A percentile compares a stretch with the other conserved stretches of the same genome.
Conservation (phyloP, 2,113 vertebrate genomes). For the Phaetusa simplex region DNA sequence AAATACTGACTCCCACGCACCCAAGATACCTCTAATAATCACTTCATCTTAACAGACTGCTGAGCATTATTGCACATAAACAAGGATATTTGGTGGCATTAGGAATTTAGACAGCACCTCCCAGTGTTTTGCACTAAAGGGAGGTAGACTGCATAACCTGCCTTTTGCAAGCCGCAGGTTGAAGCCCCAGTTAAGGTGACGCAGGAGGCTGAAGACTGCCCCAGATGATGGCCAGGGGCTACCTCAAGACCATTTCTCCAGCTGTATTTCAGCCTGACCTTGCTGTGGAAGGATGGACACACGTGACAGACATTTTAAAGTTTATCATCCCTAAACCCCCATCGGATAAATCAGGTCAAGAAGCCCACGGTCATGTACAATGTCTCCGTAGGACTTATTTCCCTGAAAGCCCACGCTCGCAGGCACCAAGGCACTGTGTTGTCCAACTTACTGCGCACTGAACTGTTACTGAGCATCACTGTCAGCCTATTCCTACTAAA, state of each 20-base stretch:
- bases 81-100: not conserved
- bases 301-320: not conserved
- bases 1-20: not conserved
- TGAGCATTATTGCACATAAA: not conserved
- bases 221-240: not conserved
- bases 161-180: not conserved
- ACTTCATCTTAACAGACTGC: not conserved
- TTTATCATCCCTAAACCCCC: not conserved
- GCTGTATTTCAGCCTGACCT: not conserved
- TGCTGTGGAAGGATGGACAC: not conserved
- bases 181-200: not conserved
- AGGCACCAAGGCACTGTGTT: not conserved
- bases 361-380: not conserved
- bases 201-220: not conserved
- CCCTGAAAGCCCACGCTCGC: not conserved
- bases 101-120: not conserved
- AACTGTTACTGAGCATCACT: not conserved
- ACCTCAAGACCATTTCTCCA: not conserved
- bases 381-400: not conserved
- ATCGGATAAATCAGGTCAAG: not conserved
- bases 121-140: not conserved
- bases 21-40: not conserved
- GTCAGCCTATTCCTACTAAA: not conserved
- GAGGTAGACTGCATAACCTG: not conserved
- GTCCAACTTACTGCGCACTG: not conserved